These are phyloP conservation scores for Coelopa frigida DNA, from an alignment of 1,140 invertebrate genomes.

Conservation along the genomic window DNA sequence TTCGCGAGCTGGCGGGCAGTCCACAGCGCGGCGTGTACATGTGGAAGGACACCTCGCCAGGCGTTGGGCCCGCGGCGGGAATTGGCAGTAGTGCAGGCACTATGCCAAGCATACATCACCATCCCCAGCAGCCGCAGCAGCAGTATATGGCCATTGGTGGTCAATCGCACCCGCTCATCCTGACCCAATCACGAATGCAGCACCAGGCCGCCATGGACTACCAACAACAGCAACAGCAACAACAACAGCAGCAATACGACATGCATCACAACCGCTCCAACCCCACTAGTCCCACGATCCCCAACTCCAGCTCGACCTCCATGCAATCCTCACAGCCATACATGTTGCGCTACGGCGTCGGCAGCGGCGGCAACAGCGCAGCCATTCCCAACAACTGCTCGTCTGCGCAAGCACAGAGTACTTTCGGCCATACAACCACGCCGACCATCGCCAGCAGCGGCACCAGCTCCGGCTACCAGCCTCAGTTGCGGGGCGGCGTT, in stretches of 20 bases:
- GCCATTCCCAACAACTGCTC: conserved; percentile 3
- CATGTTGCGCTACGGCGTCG: conserved; percentile 30
- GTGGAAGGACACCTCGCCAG: conserved; percentile 70
- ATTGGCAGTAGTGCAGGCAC: conserved; percentile 41
- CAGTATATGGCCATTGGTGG: conserved; percentile 35
- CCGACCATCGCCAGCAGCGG: neutral
- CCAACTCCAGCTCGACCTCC: conserved; percentile 35
- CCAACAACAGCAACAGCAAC: conserved; percentile 37
- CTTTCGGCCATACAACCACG: too few relatives aligned
- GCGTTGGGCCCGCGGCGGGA: conserved; percentile 23
- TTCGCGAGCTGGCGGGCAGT: conserved; percentile 72
- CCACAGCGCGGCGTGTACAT: conserved; percentile 75
- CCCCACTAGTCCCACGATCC: conserved; percentile 68
- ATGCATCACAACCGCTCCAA: conserved; percentile 60
- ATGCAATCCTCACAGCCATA: conserved; percentile 28
- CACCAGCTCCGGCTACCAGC: conserved; percentile 49
- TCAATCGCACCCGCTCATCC: conserved; percentile 30
- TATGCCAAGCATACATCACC: conserved; percentile 28
- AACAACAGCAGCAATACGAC: conserved; percentile 43
- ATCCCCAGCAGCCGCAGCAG: conserved; percentile 6
- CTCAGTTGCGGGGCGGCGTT: conserved; percentile 56
- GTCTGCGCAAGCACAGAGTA: conserved; percentile 4
- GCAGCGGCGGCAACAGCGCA: conserved; percentile 15
- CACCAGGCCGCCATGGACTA: conserved; percentile 17
- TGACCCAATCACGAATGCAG: conserved; percentile 35